Percentiles rank a stretch among this genome's conserved stretches.
Evolutionary conservation across 2,113 vertebrate genomes (phyloP).

Genomic region (Tachuris rubrigastra): DNA sequence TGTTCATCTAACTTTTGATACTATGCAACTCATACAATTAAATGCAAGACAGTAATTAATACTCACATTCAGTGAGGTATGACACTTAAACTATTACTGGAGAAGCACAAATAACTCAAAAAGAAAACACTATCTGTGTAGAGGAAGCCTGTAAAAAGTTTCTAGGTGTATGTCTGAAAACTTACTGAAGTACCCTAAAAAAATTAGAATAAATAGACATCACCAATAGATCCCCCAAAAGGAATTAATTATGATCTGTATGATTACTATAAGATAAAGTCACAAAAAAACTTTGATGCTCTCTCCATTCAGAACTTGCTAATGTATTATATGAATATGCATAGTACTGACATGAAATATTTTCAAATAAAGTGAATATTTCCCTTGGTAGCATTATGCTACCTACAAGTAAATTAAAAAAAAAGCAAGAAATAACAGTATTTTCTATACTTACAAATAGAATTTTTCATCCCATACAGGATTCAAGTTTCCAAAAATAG

Average conservation of each 20-base stretch:
- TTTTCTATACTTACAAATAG: conserved; percentile 86
- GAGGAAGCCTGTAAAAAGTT: background rate
- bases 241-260: background rate
- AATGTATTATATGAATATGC: background rate
- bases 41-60: background rate
- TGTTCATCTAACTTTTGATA: background rate
- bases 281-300: background rate
- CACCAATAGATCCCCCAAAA: background rate
- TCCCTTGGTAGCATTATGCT: background rate
- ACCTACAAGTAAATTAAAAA: background rate
- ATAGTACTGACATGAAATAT: background rate
- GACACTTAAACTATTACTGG: background rate
- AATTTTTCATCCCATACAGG: conserved; percentile 98
- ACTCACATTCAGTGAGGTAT: background rate
- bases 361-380: background rate
- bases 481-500: conserved; percentile 97
- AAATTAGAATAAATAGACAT: background rate
- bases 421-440: background rate
- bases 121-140: background rate
- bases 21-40: background rate
- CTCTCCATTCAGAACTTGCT: background rate
- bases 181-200: background rate
- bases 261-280: background rate
- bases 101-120: background rate
- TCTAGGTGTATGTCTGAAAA: background rate